phyloP scores from a whole-genome alignment of 2,797 vertebrate species.

The Cuniculus paca region DNA sequence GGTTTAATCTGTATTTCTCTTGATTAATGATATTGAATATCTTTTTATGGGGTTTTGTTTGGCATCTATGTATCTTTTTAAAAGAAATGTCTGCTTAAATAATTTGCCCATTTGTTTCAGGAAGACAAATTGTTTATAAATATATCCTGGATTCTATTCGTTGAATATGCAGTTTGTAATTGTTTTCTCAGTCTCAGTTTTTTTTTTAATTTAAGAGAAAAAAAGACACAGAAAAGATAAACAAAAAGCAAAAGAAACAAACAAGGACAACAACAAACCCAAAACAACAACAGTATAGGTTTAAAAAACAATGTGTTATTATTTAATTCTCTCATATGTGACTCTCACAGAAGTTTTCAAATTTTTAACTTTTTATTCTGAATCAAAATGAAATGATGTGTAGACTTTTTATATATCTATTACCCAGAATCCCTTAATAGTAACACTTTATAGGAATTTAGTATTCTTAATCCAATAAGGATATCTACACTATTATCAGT shows the following conservation, averaged over 20 bases:
- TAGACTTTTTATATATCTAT: background rate
- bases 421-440: background rate
- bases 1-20: too few species aligned
- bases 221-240: too few species aligned
- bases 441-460: background rate
- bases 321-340: background rate
- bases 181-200: background rate
- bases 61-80: background rate
- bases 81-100: background rate
- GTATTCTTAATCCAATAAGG: background rate
- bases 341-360: background rate
- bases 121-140: background rate
- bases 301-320: too few species aligned
- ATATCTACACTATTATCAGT: background rate
- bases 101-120: background rate
- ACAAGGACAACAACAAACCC: too few species aligned
- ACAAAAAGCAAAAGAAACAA: too few species aligned
- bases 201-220: too few species aligned
- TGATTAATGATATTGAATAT: too few species aligned
- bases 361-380: background rate
- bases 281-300: too few species aligned
- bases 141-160: background rate
- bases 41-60: too few species aligned
- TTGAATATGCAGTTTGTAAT: background rate
- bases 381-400: background rate